Evolutionary conservation across 2,888 invertebrate species (phyloP).

Genomic region (Cepaea hortensis): DNA sequence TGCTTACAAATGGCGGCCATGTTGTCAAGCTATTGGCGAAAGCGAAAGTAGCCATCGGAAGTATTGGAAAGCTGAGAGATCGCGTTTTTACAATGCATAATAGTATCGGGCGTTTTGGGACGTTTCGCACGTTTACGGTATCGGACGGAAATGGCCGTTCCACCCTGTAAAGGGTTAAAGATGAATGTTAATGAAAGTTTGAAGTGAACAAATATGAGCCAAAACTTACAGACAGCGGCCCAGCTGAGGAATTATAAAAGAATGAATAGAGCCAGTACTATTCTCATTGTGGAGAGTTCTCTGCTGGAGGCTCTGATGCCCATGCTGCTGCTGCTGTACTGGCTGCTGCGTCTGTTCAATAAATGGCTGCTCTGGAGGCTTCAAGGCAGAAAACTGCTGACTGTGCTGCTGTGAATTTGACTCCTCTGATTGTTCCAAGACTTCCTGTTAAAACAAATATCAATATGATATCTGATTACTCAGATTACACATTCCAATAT

Average conservation of each 20-base stretch:
- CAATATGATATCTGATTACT: background rate
- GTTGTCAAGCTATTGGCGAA: too few species aligned
- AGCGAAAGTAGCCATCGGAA: too few species aligned
- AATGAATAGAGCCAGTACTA: background rate
- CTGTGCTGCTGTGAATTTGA: background rate
- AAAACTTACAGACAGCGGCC: conserved; percentile 37
- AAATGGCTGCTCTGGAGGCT: conserved; percentile 23
- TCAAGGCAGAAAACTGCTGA: background rate
- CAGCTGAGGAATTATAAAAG: conserved; percentile 9
- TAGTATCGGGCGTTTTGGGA: too few species aligned
- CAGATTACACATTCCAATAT: background rate
- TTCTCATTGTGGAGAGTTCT: background rate
- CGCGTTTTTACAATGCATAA: too few species aligned
- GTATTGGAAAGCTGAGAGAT: too few species aligned
- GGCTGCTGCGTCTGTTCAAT: background rate
- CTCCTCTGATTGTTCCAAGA: conserved; percentile 34
- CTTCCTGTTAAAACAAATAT: conserved; percentile 2
- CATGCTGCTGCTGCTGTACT: background rate
- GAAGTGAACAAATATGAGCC: background rate
- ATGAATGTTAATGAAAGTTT: too few species aligned
- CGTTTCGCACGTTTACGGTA: too few species aligned
- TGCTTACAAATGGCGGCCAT: too few species aligned
- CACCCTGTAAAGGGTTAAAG: too few species aligned
- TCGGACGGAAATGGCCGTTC: too few species aligned
- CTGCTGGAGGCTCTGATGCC: background rate